Evolutionary conservation across 2,797 vertebrate genomes (phyloP).

Genomic region (Labroides dimidiatus): DNA sequence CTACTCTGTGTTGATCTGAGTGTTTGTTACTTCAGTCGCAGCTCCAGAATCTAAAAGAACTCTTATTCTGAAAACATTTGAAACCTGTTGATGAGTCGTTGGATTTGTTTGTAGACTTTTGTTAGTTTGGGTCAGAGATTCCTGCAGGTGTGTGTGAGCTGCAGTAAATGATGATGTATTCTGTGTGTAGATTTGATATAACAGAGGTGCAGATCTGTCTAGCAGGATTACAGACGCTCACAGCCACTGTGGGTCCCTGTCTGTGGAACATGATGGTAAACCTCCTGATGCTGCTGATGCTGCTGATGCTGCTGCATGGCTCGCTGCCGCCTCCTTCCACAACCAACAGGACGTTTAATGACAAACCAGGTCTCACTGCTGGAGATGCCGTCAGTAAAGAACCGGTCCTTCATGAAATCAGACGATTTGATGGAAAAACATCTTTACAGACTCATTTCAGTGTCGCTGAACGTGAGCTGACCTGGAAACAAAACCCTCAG

Average conservation of each 20-base stretch:
- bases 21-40: too few species aligned
- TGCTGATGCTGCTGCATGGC: conserved; percentile 40
- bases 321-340: conserved; percentile 46
- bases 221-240: conserved; percentile 75
- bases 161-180: conserved; percentile 57
- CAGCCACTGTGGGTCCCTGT: conserved; percentile 65
- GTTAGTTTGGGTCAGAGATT: too few species aligned
- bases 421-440: too few species aligned
- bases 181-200: conserved; percentile 76
- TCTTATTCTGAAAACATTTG: too few species aligned
- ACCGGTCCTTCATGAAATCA: too few species aligned
- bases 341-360: conserved; percentile 1
- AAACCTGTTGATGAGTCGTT: too few species aligned
- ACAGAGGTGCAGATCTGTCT: conserved; percentile 79
- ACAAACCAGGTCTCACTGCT: not conserved
- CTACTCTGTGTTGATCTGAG: too few species aligned
- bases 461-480: too few species aligned
- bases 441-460: too few species aligned
- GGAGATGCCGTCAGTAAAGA: conserved; percentile 35
- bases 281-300: conserved; percentile 38
- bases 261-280: conserved; percentile 79
- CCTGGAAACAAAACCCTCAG: too few species aligned
- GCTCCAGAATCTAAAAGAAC: too few species aligned
- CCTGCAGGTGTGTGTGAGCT: not conserved
- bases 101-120: too few species aligned